Evolutionary conservation across 2,888 invertebrate genomes (phyloP).

Genomic region (Tetropium fuscum): DNA sequence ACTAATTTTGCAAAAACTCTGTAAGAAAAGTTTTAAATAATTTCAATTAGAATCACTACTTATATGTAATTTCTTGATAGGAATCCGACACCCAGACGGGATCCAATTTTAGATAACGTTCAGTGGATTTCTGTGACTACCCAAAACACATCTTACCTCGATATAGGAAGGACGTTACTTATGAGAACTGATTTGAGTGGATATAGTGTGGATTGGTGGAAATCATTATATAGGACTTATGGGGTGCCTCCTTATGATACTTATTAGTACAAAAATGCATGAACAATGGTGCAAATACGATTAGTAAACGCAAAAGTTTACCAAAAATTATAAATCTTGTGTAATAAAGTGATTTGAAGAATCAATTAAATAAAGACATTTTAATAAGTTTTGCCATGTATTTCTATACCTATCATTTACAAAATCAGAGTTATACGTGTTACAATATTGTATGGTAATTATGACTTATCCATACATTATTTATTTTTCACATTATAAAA

Average conservation of each 20-base stretch:
- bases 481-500: too few relatives aligned
- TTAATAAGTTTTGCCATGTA: too few relatives aligned
- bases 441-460: too few relatives aligned
- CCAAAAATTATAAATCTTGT: background rate
- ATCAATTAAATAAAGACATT: too few relatives aligned
- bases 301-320: background rate
- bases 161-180: constrained; percentile 23
- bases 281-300: constrained; percentile 1
- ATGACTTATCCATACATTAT: too few relatives aligned
- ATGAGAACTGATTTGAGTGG: background rate
- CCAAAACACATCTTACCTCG: constrained; percentile 12
- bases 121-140: constrained; percentile 34
- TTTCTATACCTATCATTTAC: too few relatives aligned
- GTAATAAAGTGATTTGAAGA: too few relatives aligned
- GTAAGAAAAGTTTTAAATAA: constrained; percentile 56
- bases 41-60: background rate
- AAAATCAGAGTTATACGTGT: too few relatives aligned
- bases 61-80: constrained; percentile 40
- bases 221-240: constrained; percentile 20
- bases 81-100: constrained; percentile 44
- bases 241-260: constrained; percentile 26
- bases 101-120: constrained; percentile 41
- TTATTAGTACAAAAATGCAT: constrained; percentile 16
- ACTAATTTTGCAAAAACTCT: constrained; percentile 68
- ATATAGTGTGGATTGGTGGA: constrained; percentile 28